Evolutionary conservation across 2,888 invertebrate species (phyloP).

Genomic region (Camponotus fellah): DNA sequence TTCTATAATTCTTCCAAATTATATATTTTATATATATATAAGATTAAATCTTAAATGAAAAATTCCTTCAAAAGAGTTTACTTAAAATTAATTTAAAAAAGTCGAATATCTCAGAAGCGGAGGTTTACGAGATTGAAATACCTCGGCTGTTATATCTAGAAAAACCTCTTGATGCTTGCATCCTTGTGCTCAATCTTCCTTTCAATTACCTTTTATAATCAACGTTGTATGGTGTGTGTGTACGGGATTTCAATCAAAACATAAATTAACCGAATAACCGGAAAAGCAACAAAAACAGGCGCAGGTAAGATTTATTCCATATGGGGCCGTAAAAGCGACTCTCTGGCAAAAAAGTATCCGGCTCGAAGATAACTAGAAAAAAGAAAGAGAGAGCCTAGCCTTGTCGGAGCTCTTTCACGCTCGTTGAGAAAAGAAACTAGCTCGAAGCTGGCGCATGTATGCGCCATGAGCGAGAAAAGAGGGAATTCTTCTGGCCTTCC

Average conservation of each 20-base stretch:
- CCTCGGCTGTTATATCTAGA: conserved; percentile 13
- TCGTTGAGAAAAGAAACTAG: conserved; percentile 10
- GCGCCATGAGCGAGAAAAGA: conserved; percentile 15
- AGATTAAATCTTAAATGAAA: not conserved
- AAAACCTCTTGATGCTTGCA: not conserved
- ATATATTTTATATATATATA: not conserved
- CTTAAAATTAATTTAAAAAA: conserved; percentile 8
- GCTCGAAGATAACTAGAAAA: not conserved
- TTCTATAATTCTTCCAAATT: conserved; percentile 14
- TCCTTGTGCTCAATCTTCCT: conserved; percentile 19
- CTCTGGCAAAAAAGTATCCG: conserved; percentile 20
- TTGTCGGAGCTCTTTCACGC: not conserved
- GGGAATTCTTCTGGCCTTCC: conserved; percentile 16
- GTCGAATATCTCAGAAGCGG: conserved; percentile 12
- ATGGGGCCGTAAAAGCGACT: not conserved
- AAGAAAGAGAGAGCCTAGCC: not conserved
- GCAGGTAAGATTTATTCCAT: conserved; percentile 9
- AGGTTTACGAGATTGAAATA: conserved; percentile 24
- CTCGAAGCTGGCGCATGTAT: not conserved
- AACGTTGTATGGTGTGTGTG: not conserved
- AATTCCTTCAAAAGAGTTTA: conserved; percentile 8
- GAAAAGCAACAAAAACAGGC: conserved; percentile 12
- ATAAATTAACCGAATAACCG: conserved; percentile 26
- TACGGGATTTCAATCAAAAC: not conserved
- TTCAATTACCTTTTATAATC: conserved; percentile 19